Conservation (phyloP, 2,113 vertebrate genomes). For the Ctenomys sociabilis region DNA sequence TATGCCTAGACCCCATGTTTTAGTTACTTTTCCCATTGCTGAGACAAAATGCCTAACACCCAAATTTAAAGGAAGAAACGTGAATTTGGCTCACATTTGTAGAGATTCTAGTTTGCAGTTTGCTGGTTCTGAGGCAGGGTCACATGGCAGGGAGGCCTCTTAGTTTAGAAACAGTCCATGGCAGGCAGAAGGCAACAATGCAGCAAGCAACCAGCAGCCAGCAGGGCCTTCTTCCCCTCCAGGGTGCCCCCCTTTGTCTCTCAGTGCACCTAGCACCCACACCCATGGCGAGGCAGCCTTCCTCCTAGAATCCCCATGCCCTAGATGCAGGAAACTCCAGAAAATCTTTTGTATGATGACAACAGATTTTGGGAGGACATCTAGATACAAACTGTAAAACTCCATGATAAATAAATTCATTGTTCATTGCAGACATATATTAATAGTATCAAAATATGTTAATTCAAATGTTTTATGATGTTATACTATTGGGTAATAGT, state of each 20-base stretch:
- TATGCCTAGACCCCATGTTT: neutral
- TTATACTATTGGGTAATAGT: neutral
- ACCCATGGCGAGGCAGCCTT: neutral
- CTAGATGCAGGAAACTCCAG: neutral
- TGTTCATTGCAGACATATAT: neutral
- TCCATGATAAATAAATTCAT: neutral
- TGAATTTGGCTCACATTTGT: neutral
- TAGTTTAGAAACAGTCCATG: neutral
- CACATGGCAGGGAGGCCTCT: neutral
- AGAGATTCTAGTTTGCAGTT: neutral
- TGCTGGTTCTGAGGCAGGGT: neutral
- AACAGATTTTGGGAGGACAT: neutral
- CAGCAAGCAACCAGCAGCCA: neutral
- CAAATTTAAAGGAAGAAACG: neutral
- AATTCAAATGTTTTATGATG: neutral
- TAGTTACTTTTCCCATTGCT: neutral
- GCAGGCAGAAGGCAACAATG: neutral
- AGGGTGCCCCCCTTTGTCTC: neutral
- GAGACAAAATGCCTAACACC: neutral
- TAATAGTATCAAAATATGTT: neutral
- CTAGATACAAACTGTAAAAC: neutral
- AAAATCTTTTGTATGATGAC: neutral
- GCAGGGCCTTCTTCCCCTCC: neutral
- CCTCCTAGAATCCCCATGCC: neutral
- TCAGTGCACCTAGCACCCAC: neutral